Evolutionary conservation across 2,113 vertebrate species (phyloP), one percentile per base, ranked within the genome.

Genomic region (Ifrita kowaldi): DNA sequence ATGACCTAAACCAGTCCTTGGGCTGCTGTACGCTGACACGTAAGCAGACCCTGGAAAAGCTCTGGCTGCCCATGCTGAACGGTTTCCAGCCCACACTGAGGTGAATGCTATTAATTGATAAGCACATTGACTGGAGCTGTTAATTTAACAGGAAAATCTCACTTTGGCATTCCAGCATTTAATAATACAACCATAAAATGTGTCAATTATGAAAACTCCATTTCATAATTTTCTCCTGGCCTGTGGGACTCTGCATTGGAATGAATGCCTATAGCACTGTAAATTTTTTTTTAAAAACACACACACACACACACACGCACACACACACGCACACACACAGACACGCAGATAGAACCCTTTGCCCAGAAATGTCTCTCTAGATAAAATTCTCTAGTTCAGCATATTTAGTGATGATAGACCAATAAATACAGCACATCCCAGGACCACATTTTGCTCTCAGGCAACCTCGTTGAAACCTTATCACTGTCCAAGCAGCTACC

Each of bases 91-190:
- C 63, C 1, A 2, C n/a, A 16, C 39, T 63, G 59, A 74, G 50
- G 32, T 37, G 12, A 76, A 44, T 70, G 27, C 26, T 74, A 14
- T 78, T 81, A 68, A 87, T 68, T 75, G 47, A 64, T 55, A 90
- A 60, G 3, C 56, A n/a, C 39, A 27, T 86, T 60, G 39, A 81
- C 64, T 84, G 64, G 44, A 93, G 33, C 17, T 91, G 68, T 64
- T 92, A 86, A 84, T 90, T 80, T 70, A 81, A 59, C n/a, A 77
- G 47, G 84, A 70, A 92, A 93, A 77, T 39, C 39, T 88, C 60
- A 22, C 30, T 74, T 77, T 44, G 22, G 13, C 13, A 16, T 90
- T 73, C 50, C 55, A 94, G 32, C 23, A 57, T 88, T 92, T 85
- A 92, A 69, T 81, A 90, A 79, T 41, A 17, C 14, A 59, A 57